Conservation (phyloP, 2,797 vertebrate species). For the Acanthurus tractus region DNA sequence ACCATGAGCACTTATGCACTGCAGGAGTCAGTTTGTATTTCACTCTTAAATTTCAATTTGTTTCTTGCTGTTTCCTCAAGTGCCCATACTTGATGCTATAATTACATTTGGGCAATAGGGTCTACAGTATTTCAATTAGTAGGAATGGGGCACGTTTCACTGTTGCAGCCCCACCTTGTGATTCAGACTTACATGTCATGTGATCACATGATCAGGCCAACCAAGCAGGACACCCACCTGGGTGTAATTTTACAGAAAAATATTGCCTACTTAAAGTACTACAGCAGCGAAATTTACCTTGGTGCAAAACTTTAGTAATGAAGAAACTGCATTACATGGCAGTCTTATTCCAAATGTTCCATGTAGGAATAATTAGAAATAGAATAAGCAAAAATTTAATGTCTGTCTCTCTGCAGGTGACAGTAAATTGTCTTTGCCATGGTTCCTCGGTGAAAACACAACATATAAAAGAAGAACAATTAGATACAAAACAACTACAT, state of each 20-base stretch:
- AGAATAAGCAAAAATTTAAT: constrained; percentile 80
- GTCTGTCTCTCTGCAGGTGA: constrained; percentile 83
- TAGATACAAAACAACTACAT: constrained; percentile 66
- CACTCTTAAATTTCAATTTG: constrained; percentile 81
- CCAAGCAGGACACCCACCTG: constrained; percentile 76
- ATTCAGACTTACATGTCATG: constrained; percentile 55
- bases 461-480: constrained; percentile 74
- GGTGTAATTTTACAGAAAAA: constrained; percentile 74
- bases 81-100: constrained; percentile 75
- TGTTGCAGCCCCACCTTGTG: constrained; percentile 59
- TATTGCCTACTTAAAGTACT: constrained; percentile 77
- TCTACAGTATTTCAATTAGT: constrained; percentile 78
- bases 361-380: constrained; percentile 83
- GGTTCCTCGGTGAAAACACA: constrained; percentile 76
- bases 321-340: constrained; percentile 79
- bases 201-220: constrained; percentile 62
- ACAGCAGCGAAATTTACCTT: constrained; percentile 73
- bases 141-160: constrained; percentile 58
- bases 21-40: constrained; percentile 76
- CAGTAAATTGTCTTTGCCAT: constrained; percentile 79
- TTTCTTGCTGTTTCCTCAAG: constrained; percentile 75
- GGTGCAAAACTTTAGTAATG: constrained; percentile 79
- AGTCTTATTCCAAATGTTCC: constrained; percentile 81
- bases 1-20: constrained; percentile 64
- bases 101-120: constrained; percentile 80